Percentiles rank a stretch among this genome's conserved stretches.
Evolutionary conservation across 2,797 vertebrate genomes (phyloP).

Genomic region (Eulemur albifrons): DNA sequence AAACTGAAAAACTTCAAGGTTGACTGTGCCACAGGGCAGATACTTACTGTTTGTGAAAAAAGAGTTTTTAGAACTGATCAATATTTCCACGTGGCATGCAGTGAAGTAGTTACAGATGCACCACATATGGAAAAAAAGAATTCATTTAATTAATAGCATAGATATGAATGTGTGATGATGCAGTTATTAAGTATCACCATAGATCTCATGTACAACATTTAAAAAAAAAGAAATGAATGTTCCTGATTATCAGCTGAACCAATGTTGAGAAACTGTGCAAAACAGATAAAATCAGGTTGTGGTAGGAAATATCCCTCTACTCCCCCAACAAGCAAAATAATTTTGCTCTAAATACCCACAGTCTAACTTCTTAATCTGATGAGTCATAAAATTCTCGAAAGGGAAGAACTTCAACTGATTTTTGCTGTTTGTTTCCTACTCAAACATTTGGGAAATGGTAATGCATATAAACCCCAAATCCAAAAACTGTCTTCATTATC

Average conservation of each 20-base stretch:
- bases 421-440: background rate
- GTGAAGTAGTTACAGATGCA: background rate
- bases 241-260: background rate
- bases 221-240: background rate
- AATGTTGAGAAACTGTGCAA: background rate
- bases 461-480: background rate
- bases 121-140: background rate
- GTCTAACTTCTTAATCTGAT: background rate
- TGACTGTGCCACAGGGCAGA: background rate
- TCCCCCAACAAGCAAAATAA: background rate
- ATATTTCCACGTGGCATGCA: background rate
- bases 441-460: background rate
- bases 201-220: background rate
- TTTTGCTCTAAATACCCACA: background rate
- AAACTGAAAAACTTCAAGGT: background rate
- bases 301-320: background rate
- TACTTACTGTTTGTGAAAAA: background rate
- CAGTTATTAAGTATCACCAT: background rate
- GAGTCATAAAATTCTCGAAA: background rate
- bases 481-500: background rate
- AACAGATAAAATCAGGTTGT: background rate
- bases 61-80: background rate
- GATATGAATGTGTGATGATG: background rate
- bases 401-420: background rate
- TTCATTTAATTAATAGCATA: background rate